These are phyloP conservation scores for human DNA, from an alignment of 2,113 vertebrate genomes.

Conservation along the genomic window GRCh38 chrX:41819501-41820000, in stretches of 20 bases:
- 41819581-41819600: neutral
- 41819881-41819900: conserved; percentile 7
- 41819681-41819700: conserved; percentile 19
- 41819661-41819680: neutral
- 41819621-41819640: neutral
- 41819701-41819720: neutral
- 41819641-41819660: conserved; percentile 4
- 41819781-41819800: neutral
- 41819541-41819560: neutral
- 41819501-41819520: neutral
- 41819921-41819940: neutral
- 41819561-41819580: neutral
- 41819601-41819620: neutral
- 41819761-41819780: neutral
- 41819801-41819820: neutral
- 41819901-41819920: neutral
- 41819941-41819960: neutral
- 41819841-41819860: neutral
- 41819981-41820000: neutral
- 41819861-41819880: neutral
- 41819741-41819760: neutral
- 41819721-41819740: neutral
- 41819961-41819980: neutral
- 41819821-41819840: neutral
- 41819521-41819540: neutral